Evolutionary conservation across 2,113 vertebrate species (phyloP), one percentile per base, ranked within the genome.

Genomic region (Rhipidura dahli): DNA sequence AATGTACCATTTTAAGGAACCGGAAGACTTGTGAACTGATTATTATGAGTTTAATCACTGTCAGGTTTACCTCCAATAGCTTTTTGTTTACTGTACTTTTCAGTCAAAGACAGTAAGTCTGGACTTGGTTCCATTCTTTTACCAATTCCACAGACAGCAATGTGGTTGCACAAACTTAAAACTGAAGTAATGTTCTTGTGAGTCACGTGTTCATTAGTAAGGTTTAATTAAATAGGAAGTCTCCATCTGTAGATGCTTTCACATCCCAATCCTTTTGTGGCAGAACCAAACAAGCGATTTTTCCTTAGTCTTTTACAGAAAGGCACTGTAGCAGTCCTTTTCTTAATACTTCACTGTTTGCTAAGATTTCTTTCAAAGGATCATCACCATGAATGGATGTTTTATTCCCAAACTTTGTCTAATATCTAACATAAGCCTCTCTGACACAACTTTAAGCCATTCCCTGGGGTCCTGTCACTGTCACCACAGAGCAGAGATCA

Each of bases 181-280:
- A 65, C 45, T 64, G 20, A 87, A 95, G 59, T 65, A 59, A 77
- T 70, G 54, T 66, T 89, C 42, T 83, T 39, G 19, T 87, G 71
- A 88, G 51, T 90, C 65, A 54, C 33, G 26, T 31, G 26, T 73
- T 95, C 54, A 56, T 88, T 81, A 78, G 24, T 35, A 69, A 68
- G n/a, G 50, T 6, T 23, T 77, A 71, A 95, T 93, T 97, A 94
- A 85, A 90, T 53, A 90, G 42, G 71, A 93, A 92, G 27, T 61
- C 54, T 96, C 64, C 35, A 83, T 89, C 82, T 80, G 59, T 85
- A 73, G 71, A 26, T 83, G 42, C 54, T 80, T 80, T 65, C 0
- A 6, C 10, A 5, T 69, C 22, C 24, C 33, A 44, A 21, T 69
- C 11, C 21, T 57, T 77, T 89, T 87, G 57, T 80, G 63, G 19